Conservation (phyloP, 1,140 invertebrate species). For the Drosophila pallidifrons region DNA sequence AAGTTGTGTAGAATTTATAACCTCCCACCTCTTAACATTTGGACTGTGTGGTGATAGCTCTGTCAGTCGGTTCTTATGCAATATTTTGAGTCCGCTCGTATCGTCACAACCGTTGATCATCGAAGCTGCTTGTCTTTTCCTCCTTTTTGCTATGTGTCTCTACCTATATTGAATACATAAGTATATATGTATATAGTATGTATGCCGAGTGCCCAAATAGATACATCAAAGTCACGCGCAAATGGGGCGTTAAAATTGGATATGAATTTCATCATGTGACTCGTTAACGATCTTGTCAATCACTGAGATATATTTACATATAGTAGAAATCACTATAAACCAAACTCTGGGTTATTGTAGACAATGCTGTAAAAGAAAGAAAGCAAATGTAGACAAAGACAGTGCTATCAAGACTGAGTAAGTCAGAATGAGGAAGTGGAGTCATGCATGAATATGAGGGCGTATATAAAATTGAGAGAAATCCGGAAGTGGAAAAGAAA, state of each 20-base stretch:
- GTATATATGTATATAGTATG: neutral
- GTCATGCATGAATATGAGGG: neutral
- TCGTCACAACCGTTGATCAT: conserved; percentile 18
- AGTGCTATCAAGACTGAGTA: neutral
- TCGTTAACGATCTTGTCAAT: conserved; percentile 11
- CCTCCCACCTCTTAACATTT: too few species aligned
- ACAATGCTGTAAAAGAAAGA: too few species aligned
- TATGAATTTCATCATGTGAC: conserved; percentile 20
- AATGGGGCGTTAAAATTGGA: conserved; percentile 41
- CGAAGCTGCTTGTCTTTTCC: neutral
- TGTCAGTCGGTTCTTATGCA: too few species aligned
- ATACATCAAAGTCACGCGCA: conserved; percentile 45
- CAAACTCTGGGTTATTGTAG: too few species aligned
- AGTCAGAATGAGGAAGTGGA: neutral
- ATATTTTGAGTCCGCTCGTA: conserved; percentile 44
- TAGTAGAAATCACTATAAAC: neutral
- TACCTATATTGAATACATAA: neutral
- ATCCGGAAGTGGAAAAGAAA: neutral
- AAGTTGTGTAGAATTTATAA: too few species aligned
- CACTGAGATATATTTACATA: neutral
- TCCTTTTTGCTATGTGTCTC: neutral
- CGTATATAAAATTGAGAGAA: neutral
- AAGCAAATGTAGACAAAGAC: neutral
- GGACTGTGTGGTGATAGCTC: too few species aligned
- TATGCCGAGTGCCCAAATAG: conserved; percentile 7